phyloP scores from a whole-genome alignment of 2,888 invertebrate species.

The Gymnoscelis rufifasciata region DNA sequence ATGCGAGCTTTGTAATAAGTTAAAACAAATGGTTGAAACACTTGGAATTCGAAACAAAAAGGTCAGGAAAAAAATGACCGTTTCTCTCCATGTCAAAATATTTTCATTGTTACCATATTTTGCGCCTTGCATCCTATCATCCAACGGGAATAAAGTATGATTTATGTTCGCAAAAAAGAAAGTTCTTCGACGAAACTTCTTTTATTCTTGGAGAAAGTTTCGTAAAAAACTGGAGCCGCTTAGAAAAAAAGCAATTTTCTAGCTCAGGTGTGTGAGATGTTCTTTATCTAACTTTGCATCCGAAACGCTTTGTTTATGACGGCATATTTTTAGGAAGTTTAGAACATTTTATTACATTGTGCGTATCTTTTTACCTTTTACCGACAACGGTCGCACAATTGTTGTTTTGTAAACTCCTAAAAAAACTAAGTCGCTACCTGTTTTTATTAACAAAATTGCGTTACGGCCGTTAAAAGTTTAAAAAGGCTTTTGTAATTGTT shows the following conservation, averaged over 20 bases:
- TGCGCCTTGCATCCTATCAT: constrained; percentile 58
- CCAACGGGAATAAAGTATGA: constrained; percentile 57
- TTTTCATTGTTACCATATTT: constrained; percentile 68
- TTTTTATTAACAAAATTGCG: constrained; percentile 38
- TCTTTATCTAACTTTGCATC: constrained; percentile 80
- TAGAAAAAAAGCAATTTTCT: constrained; percentile 79
- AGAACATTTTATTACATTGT: constrained; percentile 74
- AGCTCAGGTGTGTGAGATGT: constrained; percentile 80
- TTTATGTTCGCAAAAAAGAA: constrained; percentile 66
- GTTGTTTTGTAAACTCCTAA: constrained; percentile 58
- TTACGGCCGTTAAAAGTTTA: constrained; percentile 29
- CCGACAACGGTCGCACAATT: constrained; percentile 57
- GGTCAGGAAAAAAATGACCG: constrained; percentile 43
- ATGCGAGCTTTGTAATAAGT: constrained; percentile 65
- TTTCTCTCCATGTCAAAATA: constrained; percentile 68
- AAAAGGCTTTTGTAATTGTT: constrained; percentile 43
- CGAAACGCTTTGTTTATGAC: constrained; percentile 75
- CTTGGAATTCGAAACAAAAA: constrained; percentile 28
- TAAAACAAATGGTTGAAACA: constrained; percentile 46
- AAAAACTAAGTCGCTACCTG: constrained; percentile 61
- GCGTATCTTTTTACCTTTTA: constrained; percentile 58
- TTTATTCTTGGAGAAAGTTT: constrained; percentile 76
- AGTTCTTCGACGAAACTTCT: constrained; percentile 73
- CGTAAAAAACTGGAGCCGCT: constrained; percentile 76
- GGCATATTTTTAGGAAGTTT: constrained; percentile 75